Evolutionary conservation across 35 echinoderm and acorn worm species (phyloP).

Genomic region (Lytechinus variegatus): DNA sequence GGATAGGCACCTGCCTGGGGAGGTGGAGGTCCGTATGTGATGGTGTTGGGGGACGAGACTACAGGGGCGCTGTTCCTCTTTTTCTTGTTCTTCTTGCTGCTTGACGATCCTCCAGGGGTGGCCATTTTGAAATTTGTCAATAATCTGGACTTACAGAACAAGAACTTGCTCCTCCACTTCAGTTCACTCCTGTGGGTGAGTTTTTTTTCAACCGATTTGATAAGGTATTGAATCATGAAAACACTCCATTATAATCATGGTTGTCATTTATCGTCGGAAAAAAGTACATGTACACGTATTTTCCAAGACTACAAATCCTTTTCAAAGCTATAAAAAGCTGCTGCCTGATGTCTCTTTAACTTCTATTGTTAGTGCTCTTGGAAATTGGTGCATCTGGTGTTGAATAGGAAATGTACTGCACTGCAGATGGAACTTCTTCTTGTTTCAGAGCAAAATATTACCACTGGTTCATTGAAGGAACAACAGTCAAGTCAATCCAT

Average conservation of each 20-base stretch:
- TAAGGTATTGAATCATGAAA: not conserved
- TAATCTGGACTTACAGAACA: not conserved
- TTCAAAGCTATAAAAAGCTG: too few relatives aligned
- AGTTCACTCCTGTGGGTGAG: not conserved
- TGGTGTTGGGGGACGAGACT: not conserved
- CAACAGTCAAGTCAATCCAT: too few relatives aligned
- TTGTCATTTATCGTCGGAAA: not conserved
- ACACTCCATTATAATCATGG: too few relatives aligned
- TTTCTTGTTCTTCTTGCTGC: constrained; percentile 54
- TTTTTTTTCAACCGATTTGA: not conserved
- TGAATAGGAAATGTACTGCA: too few relatives aligned
- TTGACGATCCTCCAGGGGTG: constrained; percentile 37
- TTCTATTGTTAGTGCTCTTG: too few relatives aligned
- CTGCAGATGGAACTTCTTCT: too few relatives aligned
- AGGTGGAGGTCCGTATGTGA: not conserved
- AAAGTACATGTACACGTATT: not conserved
- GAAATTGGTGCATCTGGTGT: too few relatives aligned
- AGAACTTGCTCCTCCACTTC: not conserved
- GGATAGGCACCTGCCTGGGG: not conserved
- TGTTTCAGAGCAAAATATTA: too few relatives aligned
- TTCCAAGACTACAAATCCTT: too few relatives aligned
- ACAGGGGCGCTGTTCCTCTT: constrained; percentile 49
- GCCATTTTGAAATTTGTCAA: constrained; percentile 53
- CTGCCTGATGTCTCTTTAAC: too few relatives aligned
- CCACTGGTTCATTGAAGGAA: too few relatives aligned